Conservation (phyloP, 1,140 invertebrate genomes). For the Platorchestia sp. region DNA sequence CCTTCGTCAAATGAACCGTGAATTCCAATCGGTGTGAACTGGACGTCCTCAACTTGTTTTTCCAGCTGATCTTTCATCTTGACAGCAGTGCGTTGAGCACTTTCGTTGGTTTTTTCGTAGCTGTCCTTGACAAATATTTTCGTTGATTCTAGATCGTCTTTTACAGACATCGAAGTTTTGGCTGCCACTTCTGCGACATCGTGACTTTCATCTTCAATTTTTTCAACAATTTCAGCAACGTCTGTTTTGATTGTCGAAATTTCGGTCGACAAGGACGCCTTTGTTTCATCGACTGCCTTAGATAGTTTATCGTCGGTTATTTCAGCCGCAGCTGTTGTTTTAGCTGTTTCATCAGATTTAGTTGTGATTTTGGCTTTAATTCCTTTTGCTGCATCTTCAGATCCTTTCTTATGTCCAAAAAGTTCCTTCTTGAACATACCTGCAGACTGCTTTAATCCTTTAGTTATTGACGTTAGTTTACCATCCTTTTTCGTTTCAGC, state of each 20-base stretch:
- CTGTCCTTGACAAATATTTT: neutral
- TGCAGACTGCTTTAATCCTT: conserved; percentile 45
- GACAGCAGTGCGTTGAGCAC: neutral
- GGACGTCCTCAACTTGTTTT: neutral
- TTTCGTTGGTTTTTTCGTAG: neutral
- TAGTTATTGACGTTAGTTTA: conserved; percentile 19
- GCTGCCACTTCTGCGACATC: neutral
- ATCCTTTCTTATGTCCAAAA: conserved; percentile 54
- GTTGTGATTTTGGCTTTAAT: neutral
- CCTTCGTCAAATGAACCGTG: conserved; percentile 44
- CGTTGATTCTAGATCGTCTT: neutral
- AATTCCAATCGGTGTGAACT: conserved; percentile 20
- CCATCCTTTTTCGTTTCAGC: neutral
- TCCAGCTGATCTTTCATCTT: conserved; percentile 19
- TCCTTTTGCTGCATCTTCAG: neutral
- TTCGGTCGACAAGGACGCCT: neutral
- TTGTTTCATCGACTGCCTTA: neutral
- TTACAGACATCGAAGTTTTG: neutral
- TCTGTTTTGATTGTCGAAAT: neutral
- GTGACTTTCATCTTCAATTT: neutral
- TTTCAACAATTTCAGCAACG: neutral
- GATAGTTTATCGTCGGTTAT: neutral
- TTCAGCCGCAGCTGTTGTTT: neutral
- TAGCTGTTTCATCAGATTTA: neutral
- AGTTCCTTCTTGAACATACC: conserved; percentile 65